phyloP scores from a whole-genome alignment of 2,797 vertebrate species.

The Clarias pachynema region DNA sequence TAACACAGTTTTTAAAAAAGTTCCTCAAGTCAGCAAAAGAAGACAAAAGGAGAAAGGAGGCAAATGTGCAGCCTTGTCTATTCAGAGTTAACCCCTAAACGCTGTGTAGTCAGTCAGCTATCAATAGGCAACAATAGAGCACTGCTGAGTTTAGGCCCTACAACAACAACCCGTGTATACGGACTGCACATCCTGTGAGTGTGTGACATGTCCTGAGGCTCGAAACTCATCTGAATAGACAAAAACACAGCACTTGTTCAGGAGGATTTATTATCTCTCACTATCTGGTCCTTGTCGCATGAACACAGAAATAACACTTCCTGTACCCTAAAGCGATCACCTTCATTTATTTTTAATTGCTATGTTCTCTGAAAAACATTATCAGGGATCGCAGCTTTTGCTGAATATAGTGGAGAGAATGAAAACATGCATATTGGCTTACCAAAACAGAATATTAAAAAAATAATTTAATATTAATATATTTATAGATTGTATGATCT shows the following conservation, averaged over 20 bases:
- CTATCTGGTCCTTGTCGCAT: not conserved
- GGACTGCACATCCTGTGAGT: conserved; percentile 47
- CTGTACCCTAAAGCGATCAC: not conserved
- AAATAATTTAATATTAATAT: no score
- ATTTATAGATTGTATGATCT: not conserved
- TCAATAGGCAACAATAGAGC: conserved; percentile 52
- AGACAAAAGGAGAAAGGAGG: conserved; percentile 79
- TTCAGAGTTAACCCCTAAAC: conserved; percentile 74
- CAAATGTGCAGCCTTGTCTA: conserved; percentile 68
- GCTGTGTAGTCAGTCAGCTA: conserved; percentile 41
- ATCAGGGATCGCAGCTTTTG: not conserved
- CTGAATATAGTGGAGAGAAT: not conserved
- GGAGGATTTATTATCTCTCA: conserved; percentile 3
- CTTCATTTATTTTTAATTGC: not conserved
- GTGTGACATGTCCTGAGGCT: conserved; percentile 45
- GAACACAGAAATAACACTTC: not conserved
- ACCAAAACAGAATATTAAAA: not conserved
- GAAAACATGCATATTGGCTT: not conserved
- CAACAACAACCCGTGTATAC: conserved; percentile 49
- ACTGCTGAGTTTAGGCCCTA: conserved; percentile 41
- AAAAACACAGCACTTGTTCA: conserved; percentile 30
- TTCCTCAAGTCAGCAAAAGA: conserved; percentile 83
- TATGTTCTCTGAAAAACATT: not conserved
- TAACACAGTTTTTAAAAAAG: conserved; percentile 64
- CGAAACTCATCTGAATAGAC: conserved; percentile 44